phyloP scores from a whole-genome alignment of 2,797 vertebrate genomes.

The Margarornis squamiger region DNA sequence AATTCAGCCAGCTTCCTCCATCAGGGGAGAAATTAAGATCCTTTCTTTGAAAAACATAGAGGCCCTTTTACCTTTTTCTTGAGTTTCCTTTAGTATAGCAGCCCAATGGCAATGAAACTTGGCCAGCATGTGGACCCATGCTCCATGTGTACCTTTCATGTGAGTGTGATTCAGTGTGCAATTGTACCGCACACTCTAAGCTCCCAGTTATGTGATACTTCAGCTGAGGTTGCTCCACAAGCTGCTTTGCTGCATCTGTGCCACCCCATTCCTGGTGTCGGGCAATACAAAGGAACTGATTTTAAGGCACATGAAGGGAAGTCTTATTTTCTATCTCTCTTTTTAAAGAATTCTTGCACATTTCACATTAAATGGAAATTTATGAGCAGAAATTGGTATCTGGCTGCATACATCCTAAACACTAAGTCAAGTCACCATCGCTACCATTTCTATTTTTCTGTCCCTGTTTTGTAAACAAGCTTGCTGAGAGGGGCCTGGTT shows the following conservation, averaged over 20 bases:
- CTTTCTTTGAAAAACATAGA: not conserved
- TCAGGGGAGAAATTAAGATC: not conserved
- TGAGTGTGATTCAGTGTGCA: not conserved
- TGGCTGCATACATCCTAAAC: not conserved
- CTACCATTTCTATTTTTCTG: not conserved
- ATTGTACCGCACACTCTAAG: not conserved
- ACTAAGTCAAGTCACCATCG: not conserved
- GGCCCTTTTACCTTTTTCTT: not conserved
- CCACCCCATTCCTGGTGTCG: not conserved
- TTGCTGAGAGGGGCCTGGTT: not conserved
- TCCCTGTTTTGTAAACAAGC: not conserved
- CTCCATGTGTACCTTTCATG: not conserved
- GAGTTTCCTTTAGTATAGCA: not conserved
- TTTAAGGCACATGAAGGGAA: not conserved
- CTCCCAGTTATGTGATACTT: not conserved
- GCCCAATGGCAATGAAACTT: not conserved
- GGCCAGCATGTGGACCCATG: not conserved
- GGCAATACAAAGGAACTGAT: not conserved
- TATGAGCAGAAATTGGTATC: not conserved
- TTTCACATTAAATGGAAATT: not conserved
- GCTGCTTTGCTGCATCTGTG: not conserved
- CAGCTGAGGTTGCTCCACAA: not conserved
- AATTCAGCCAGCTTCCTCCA: not conserved
- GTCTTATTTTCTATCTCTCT: not conserved
- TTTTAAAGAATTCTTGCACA: not conserved